Evolutionary conservation across 1,140 invertebrate species (phyloP), one percentile per base, ranked within the genome.

Genomic region (Lepidurus couesii): DNA sequence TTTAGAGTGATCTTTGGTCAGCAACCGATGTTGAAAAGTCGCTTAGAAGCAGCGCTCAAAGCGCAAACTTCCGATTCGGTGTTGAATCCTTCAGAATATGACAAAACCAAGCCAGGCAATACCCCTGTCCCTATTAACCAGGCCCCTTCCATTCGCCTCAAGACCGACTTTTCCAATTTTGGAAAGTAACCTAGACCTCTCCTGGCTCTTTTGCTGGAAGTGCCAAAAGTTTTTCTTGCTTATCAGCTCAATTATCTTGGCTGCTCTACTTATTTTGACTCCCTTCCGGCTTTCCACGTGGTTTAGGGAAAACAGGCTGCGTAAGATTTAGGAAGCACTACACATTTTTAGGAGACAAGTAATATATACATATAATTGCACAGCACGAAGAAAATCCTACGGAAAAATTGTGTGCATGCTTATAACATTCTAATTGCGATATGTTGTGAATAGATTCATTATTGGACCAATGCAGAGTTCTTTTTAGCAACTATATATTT

Each of bases 151-250:
- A 98, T 98, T 82, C 95, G 96, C 85, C 88, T 98, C 74, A 98
- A 97, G 89, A 98, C 95, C 21, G 94, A 97, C 86, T 98, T 98
- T 84, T 95, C 95, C 82, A 96, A 98, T 87, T 98, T 95, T 79
- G 80, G 73, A n/a, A 73, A 78, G 42, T 78, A 44, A 45, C 26
- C 13, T 7, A n/a, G 9, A 16, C 8, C 11, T 21, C 26, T 75
- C 42, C 13, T 26, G 43, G 45, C 1, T n/a, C 43, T 78, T 74
- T 13, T 78, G 1, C 13, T 75, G 53, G 65, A 79, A 47, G 75
- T 79, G 13, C 53, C 21, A 75, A 24, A 47, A 44, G 42, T 75
- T 42, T 75, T 21, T 47, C 21, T 47, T 34, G 78, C 73, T 13
- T 75, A 45, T 43, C 42, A 34, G 74, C 42, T 79, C 44, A 16